Base-by-base conservation (phyloP, 2,888 invertebrate species). In the Orchestes rusci region DNA sequence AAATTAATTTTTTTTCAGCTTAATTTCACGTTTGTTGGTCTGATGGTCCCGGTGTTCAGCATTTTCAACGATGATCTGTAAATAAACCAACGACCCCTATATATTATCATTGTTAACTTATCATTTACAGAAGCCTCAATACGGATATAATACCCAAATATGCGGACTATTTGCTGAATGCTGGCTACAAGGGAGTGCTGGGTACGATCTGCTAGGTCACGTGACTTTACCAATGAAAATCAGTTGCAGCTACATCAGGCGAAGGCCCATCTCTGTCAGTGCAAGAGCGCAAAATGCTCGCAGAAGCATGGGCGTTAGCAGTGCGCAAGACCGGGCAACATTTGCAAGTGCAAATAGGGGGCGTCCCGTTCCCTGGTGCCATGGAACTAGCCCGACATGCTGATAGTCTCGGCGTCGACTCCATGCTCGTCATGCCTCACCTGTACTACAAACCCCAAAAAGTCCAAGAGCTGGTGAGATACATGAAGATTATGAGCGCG, bases 241-340 rank as follows among this genome's bases (percentile, higher is more conserved):
- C 57, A 87, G 87, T 88, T 4, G 84, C 84, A 64, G 88, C 88
- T 10, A 86, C 87, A 0, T 79, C 78, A 19, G 89, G 88, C 0
- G 89, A 90, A 67, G 84, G 84, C 1, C 74, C 78, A 54, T 78
- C 76, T 1, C 66, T 87, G 64, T 79, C 73, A 31, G 66, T 81
- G 1, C 62, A 64, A 0, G 88, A 90, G 64, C 73, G 89, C 35
- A 84, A 84, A 66, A 55, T 61, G 3, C 63, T 80, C 2, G 69
- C 82, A 0, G 79, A 82, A 60, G 73, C 76, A 30, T 86, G 85
- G 85, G 62, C 73, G 8, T 61, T 64, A 16, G 74, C 69, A 5
- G 79, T 77, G 1, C 71, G 69, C 52, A 65, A 67, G 8, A 67
- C 71, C 3, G 70, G 73, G 2, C 68, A 78, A 45, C 76, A 76